Evolutionary conservation across 2,113 vertebrate species (phyloP).

Genomic region (Pristiophorus japonicus): DNA sequence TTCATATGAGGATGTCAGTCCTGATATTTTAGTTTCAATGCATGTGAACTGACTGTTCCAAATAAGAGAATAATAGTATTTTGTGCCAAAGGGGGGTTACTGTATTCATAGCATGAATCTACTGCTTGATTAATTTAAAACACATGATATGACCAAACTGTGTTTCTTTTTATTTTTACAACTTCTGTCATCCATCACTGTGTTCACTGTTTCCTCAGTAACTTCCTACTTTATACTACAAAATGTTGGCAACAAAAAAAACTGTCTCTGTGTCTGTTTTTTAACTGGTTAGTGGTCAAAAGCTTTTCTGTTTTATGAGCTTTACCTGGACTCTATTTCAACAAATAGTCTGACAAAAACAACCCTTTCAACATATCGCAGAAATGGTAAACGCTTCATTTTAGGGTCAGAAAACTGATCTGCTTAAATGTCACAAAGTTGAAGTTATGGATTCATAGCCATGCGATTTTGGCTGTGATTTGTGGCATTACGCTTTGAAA

Average conservation of each 20-base stretch:
- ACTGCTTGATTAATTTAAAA: constrained; percentile 36
- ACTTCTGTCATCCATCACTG: constrained; percentile 30
- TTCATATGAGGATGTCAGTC: constrained; percentile 30
- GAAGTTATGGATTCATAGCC: background rate
- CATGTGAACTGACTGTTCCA: constrained; percentile 22
- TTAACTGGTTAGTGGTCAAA: background rate
- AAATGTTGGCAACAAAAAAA: constrained; percentile 27
- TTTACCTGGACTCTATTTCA: background rate
- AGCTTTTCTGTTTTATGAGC: background rate
- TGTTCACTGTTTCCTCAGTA: constrained; percentile 20
- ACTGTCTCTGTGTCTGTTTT: background rate
- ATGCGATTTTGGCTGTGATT: background rate
- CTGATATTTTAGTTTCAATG: constrained; percentile 30
- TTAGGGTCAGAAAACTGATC: background rate
- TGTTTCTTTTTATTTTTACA: constrained; percentile 17
- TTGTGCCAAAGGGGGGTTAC: constrained; percentile 17
- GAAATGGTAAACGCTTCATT: background rate
- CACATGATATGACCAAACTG: constrained; percentile 31
- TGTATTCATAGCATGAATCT: constrained; percentile 21
- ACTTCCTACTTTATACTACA: constrained; percentile 20
- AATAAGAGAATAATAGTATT: constrained; percentile 24
- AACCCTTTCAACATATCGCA: background rate
- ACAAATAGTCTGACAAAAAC: background rate
- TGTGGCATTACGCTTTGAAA: background rate
- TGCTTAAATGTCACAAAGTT: background rate